Evolutionary conservation across 2,797 vertebrate genomes (phyloP).

Genomic region (Pangasius larnaudii): DNA sequence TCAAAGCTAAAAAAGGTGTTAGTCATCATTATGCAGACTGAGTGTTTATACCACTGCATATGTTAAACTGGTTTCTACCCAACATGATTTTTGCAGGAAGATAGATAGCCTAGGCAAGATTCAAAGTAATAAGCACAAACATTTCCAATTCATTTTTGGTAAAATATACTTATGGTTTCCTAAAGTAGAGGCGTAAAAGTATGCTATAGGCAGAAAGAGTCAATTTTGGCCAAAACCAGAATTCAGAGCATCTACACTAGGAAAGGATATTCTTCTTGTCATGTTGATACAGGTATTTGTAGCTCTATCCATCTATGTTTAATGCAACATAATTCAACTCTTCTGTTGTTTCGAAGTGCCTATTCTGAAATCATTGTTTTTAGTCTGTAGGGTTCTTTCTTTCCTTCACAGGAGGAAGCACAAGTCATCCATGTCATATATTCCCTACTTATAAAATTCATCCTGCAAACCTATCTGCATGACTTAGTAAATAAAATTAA

Average conservation of each 20-base stretch:
- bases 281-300: neutral
- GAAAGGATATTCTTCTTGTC: neutral
- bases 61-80: neutral
- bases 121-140: neutral
- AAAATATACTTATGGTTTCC: neutral
- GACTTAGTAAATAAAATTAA: conserved; percentile 55
- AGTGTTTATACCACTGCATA: neutral
- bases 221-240: neutral
- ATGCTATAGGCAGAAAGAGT: neutral
- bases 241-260: neutral
- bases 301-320: neutral
- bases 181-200: neutral
- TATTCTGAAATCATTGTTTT: neutral
- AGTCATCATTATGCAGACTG: neutral
- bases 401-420: neutral
- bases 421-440: conserved; percentile 7
- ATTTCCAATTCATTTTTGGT: neutral
- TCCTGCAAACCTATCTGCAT: conserved; percentile 40
- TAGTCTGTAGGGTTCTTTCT: neutral
- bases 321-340: neutral
- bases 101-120: neutral
- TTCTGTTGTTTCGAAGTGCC: neutral
- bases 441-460: conserved; percentile 43
- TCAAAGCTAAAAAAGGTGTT: neutral
- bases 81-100: neutral